These are phyloP conservation scores for Branchipolynoe longqiensis DNA, from an alignment of 2,888 invertebrate genomes.

Conservation along the genomic window DNA sequence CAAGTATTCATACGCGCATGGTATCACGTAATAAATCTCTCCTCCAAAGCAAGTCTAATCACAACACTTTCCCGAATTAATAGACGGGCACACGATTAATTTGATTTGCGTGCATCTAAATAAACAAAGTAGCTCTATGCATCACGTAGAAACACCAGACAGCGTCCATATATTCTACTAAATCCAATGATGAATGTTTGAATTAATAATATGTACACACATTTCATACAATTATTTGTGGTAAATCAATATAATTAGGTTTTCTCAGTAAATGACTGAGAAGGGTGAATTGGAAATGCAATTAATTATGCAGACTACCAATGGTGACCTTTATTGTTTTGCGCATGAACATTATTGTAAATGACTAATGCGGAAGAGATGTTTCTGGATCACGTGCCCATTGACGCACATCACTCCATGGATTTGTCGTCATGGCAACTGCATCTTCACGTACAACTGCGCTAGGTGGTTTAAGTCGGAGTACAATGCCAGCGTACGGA, in stretches of 20 bases:
- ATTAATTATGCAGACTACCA: neutral
- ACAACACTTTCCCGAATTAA: neutral
- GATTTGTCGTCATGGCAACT: conserved; percentile 57
- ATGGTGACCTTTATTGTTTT: neutral
- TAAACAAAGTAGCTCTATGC: neutral
- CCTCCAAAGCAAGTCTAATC: conserved; percentile 3
- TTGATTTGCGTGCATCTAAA: neutral
- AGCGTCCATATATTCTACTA: neutral
- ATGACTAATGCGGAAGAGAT: conserved; percentile 52
- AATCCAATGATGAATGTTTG: conserved; percentile 8
- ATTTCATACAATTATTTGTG: neutral
- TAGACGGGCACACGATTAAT: neutral
- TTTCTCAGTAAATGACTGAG: too few species aligned
- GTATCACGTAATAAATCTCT: neutral
- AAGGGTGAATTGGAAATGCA: neutral
- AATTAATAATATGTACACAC: too few species aligned
- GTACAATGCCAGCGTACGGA: neutral
- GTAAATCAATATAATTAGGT: too few species aligned
- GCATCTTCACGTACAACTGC: conserved; percentile 25
- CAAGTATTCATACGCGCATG: conserved; percentile 52
- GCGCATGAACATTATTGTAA: conserved; percentile 4
- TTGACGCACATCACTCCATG: conserved; percentile 60
- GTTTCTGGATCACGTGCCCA: conserved; percentile 52
- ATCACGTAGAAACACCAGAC: neutral
- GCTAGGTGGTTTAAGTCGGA: too few species aligned